These are phyloP conservation scores for Silurus lanzhouensis DNA, from an alignment of 2,797 vertebrate genomes.

Conservation along the genomic window DNA sequence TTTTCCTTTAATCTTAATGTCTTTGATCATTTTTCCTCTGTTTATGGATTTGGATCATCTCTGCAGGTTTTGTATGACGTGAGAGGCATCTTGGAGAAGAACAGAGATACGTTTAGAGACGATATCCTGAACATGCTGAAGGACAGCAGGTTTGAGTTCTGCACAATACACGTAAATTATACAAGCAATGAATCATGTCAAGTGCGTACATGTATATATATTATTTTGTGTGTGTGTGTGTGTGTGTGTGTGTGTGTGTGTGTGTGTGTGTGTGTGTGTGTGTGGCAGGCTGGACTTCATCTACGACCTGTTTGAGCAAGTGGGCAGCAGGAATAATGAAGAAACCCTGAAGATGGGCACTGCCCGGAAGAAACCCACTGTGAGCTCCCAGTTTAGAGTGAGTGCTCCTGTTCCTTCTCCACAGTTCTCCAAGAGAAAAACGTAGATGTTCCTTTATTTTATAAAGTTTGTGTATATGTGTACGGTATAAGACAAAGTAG, in stretches of 20 bases:
- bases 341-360: constrained; percentile 91
- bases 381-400: constrained; percentile 95
- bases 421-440: too few relatives aligned
- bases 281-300: constrained; percentile 86
- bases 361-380: constrained; percentile 87
- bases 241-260: constrained; percentile 21
- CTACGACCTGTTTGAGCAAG: constrained; percentile 92
- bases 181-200: not conserved
- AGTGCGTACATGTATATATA: not conserved
- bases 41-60: not conserved
- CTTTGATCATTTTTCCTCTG: not conserved
- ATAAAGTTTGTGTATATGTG: not conserved
- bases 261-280: constrained; percentile 30
- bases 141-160: constrained; percentile 84
- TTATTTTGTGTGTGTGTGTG: constrained; percentile 16
- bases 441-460: not conserved
- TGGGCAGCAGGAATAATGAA: constrained; percentile 86
- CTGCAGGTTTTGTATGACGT: constrained; percentile 85
- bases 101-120: constrained; percentile 91
- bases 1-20: not conserved
- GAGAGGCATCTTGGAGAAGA: constrained; percentile 88
- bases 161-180: not conserved
- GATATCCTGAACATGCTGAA: constrained; percentile 91
- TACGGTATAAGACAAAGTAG: not conserved
- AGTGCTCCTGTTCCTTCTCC: constrained; percentile 50